Base-by-base conservation (phyloP, 2,888 invertebrate species). In the Unio delphinus region DNA sequence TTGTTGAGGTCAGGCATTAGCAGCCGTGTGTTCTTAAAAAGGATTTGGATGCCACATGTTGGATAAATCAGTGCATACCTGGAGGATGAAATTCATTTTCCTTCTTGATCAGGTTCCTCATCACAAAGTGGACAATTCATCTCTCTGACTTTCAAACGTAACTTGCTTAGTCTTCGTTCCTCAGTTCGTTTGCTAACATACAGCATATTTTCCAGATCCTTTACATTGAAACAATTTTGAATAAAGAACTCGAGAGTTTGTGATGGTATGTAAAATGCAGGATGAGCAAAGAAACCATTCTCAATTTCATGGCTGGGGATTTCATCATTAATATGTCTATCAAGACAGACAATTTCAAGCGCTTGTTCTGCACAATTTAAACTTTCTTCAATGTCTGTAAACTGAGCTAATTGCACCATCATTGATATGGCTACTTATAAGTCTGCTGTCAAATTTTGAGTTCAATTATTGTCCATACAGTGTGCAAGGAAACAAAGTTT, bases 401-500 rank as follows among this genome's bases (percentile, higher is more conserved):
- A 34, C 18, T 23, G 23, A 0, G 23, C 0, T 23, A 23, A 23
- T 23, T 23, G 23, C 23, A 23, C 23, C 23, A 23, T 17, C 61
- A 57, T 60, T 30, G n/a, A 55, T 60, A 68, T 34, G 58, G 55
- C 64, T 18, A 34, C 61, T 64, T 64, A 64, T 54, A 68, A 18
- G 26, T 68, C 34, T 55, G 59, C 11, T 23, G 34, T 45, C 30
- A 60, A 55, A 68, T 64, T 62, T 23, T 58, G 45, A 8, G 64
- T 64, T 30, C 68, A 64, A 57, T 64, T 28, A 30, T 68, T 68
- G 59, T 68, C 68, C 54, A 68, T 55, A 45, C 65, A 64, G 1
- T 65, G 28, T 58, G 65, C 30, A 30, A 30, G 0, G 3, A 30
- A 30, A 30, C 3, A 5, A 30, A 30, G 5, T 30, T 30, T 30